Evolutionary conservation across 2,888 invertebrate species (phyloP).

Genomic region (Empis livida): DNA sequence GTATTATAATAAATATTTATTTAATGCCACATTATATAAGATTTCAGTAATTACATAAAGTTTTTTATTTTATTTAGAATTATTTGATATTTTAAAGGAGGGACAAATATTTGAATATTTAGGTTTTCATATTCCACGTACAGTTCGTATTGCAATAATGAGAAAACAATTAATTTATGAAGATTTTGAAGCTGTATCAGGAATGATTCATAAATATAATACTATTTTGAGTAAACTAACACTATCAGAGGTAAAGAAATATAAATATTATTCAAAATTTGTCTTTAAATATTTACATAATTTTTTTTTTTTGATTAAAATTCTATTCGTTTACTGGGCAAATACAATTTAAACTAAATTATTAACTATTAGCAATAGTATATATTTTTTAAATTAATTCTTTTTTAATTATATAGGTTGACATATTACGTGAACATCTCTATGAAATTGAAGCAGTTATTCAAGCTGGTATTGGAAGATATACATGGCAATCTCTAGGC

Average conservation of each 20-base stretch:
- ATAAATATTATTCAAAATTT: background rate
- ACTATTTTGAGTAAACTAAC: conserved; percentile 49
- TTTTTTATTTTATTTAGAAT: no score
- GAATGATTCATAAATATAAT: conserved; percentile 53
- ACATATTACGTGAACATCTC: conserved; percentile 54
- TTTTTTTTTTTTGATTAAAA: no score
- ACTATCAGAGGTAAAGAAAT: conserved; percentile 47
- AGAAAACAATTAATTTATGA: conserved; percentile 41
- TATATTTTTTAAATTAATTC: no score
- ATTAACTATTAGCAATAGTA: no score
- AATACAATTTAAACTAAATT: no score
- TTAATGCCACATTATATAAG: no score
- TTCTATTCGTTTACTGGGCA: no score
- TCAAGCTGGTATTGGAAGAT: conserved; percentile 66
- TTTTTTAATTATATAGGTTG: conserved; percentile 36
- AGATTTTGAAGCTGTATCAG: conserved; percentile 48
- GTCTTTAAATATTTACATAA: no score
- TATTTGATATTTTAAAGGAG: conserved; percentile 57
- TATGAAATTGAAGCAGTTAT: conserved; percentile 60
- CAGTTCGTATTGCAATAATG: conserved; percentile 40
- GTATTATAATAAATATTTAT: conserved; percentile 12
- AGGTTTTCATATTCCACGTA: conserved; percentile 43
- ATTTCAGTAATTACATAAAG: no score
- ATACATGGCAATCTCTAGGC: conserved; percentile 77
- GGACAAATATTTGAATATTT: conserved; percentile 62